Conservation (phyloP, 2,888 invertebrate genomes). For the Coenonympha glycerion region DNA sequence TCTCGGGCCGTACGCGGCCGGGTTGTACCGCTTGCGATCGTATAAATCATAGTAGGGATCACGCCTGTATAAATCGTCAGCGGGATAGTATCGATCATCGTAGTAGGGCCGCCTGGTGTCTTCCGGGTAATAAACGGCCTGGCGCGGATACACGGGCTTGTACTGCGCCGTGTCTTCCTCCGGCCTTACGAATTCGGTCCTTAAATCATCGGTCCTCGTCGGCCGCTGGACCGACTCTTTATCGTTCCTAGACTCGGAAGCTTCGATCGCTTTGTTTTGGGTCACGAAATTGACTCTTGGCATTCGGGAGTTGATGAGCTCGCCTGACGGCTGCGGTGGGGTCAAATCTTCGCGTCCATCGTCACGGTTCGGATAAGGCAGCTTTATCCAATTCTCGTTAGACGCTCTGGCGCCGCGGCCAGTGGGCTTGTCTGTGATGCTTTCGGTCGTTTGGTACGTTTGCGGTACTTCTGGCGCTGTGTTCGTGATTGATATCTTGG, state of each 20-base stretch:
- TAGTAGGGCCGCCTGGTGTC: conserved; percentile 61
- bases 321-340: conserved; percentile 72
- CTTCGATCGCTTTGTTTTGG: conserved; percentile 72
- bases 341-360: conserved; percentile 61
- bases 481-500: conserved; percentile 60
- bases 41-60: conserved; percentile 63
- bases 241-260: conserved; percentile 69
- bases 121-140: conserved; percentile 68
- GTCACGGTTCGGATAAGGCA: conserved; percentile 67
- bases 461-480: conserved; percentile 49
- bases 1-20: conserved; percentile 48
- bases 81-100: conserved; percentile 56
- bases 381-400: conserved; percentile 78
- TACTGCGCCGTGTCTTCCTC: conserved; percentile 52
- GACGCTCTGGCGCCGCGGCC: conserved; percentile 77
- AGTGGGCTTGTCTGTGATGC: conserved; percentile 69
- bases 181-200: conserved; percentile 68
- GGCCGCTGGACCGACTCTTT: conserved; percentile 66
- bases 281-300: conserved; percentile 81
- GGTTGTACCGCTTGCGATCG: conserved; percentile 52
- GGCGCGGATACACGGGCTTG: conserved; percentile 66
- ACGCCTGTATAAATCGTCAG: conserved; percentile 60
- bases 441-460: conserved; percentile 61
- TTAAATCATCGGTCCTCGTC: conserved; percentile 57
- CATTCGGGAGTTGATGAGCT: conserved; percentile 75